phyloP scores from a whole-genome alignment of 2,888 invertebrate species.

The Cryptus armator region DNA sequence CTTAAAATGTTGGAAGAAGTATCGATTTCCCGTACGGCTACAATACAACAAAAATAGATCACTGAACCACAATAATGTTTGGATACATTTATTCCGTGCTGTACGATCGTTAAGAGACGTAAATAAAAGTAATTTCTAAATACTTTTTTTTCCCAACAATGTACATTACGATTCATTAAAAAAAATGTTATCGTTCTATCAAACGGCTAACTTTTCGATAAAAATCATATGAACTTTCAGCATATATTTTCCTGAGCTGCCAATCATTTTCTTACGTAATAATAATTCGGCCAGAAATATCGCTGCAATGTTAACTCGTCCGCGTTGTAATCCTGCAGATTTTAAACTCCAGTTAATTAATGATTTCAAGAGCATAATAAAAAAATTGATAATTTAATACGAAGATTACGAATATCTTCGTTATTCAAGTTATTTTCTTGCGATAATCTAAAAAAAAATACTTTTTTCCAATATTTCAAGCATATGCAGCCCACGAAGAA shows the following conservation, averaged over 20 bases:
- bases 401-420: background rate
- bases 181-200: background rate
- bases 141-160: background rate
- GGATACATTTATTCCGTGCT: background rate
- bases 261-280: background rate
- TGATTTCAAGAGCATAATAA: background rate
- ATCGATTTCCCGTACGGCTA: background rate
- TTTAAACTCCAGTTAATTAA: background rate
- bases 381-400: background rate
- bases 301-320: background rate
- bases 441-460: background rate
- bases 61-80: background rate
- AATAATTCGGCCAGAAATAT: background rate
- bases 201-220: background rate
- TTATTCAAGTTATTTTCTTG: background rate
- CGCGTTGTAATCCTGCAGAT: background rate
- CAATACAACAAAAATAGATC: background rate
- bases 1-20: constrained; percentile 5
- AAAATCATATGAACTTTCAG: background rate
- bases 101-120: background rate
- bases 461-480: constrained; percentile 20
- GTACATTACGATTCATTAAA: background rate
- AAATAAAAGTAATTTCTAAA: background rate
- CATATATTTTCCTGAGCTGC: background rate
- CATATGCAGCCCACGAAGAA: background rate